Evolutionary conservation across 2,888 invertebrate species (phyloP).

Genomic region (Gari tellinella): DNA sequence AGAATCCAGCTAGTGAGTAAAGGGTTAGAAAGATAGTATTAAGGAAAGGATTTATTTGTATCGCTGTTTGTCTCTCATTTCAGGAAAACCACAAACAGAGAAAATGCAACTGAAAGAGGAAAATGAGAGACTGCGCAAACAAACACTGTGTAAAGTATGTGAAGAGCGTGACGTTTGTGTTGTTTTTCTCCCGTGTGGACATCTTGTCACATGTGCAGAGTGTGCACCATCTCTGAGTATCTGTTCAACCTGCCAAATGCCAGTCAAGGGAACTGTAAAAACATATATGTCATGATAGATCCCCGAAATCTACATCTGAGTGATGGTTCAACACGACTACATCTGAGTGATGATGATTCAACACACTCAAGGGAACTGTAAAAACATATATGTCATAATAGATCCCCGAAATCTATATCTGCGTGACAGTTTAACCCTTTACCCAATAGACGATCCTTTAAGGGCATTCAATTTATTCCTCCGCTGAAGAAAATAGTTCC

Average conservation of each 20-base stretch:
- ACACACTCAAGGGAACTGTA: constrained; percentile 56
- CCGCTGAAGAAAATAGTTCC: no score
- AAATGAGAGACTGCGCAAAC: constrained; percentile 54
- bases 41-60: no score
- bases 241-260: constrained; percentile 58
- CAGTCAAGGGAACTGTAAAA: constrained; percentile 54
- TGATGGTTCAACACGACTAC: constrained; percentile 60
- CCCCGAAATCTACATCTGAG: constrained; percentile 59
- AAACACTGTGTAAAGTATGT: constrained; percentile 59
- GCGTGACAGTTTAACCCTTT: no score
- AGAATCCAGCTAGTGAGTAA: no score
- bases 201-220: constrained; percentile 58
- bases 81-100: no score
- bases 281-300: constrained; percentile 27
- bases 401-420: no score
- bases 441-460: no score
- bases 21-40: no score
- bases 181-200: constrained; percentile 65
- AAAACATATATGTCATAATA: constrained; percentile 30
- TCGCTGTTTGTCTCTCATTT: no score
- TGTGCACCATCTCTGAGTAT: constrained; percentile 61
- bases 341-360: no score
- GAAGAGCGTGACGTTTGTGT: constrained; percentile 56
- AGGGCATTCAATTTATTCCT: no score
- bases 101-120: constrained; percentile 32